Evolutionary conservation across 2,888 invertebrate species (phyloP).

Genomic region (Yponomeuta malinellus): DNA sequence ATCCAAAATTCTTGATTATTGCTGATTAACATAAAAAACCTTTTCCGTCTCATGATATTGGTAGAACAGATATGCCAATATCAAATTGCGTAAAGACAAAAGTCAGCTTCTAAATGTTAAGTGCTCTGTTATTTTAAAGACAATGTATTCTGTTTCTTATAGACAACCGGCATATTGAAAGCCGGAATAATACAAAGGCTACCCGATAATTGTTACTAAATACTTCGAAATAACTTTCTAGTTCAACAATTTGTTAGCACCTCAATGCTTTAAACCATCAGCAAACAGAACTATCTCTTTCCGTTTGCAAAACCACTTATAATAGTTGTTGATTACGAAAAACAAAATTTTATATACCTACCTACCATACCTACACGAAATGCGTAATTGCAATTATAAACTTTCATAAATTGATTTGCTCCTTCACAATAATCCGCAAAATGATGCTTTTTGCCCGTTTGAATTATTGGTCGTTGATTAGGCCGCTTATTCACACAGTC

Average conservation of each 20-base stretch:
- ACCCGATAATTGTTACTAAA: conserved; percentile 49
- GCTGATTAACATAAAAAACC: conserved; percentile 33
- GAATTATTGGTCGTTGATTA: not conserved
- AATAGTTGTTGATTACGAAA: not conserved
- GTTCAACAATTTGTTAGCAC: conserved; percentile 46
- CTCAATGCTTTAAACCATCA: conserved; percentile 21
- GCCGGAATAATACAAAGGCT: conserved; percentile 33
- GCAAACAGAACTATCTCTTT: not conserved
- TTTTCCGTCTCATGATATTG: conserved; percentile 21
- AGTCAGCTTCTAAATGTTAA: not conserved
- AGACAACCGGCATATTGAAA: not conserved
- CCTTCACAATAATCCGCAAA: not conserved
- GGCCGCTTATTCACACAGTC: not conserved
- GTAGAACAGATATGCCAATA: not conserved
- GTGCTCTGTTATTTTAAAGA: not conserved
- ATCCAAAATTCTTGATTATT: conserved; percentile 30
- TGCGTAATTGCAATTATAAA: not conserved
- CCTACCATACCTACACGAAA: not conserved
- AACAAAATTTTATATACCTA: not conserved
- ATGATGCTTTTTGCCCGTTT: not conserved
- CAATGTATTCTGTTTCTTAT: not conserved
- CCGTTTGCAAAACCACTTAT: not conserved
- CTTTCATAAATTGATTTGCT: not conserved
- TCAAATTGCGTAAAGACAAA: not conserved
- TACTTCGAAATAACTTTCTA: conserved; percentile 41